A percentile compares a stretch with the other conserved stretches of the same genome.
Evolutionary conservation across 2,797 vertebrate genomes (phyloP).

Genomic region (Streptopelia turtur): DNA sequence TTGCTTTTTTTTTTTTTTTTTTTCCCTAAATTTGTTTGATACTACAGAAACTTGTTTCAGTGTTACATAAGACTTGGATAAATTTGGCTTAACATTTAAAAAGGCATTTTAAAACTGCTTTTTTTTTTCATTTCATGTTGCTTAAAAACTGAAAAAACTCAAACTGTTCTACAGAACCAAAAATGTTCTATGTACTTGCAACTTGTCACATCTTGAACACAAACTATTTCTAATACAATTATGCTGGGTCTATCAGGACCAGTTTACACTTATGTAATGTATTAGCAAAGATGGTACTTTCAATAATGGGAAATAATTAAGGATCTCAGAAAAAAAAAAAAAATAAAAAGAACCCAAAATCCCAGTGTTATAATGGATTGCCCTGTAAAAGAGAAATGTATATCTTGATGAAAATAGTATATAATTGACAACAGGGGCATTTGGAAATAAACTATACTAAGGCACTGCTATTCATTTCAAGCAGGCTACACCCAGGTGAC

Average conservation of each 20-base stretch:
- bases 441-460: neutral
- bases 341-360: neutral
- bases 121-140: neutral
- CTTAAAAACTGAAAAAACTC: neutral
- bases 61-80: neutral
- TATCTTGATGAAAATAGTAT: neutral
- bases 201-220: neutral
- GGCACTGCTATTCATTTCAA: neutral
- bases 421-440: neutral
- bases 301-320: neutral
- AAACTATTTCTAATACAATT: neutral
- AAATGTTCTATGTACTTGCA: neutral
- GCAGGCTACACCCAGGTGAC: neutral
- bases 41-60: neutral
- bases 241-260: neutral
- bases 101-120: accelerated
- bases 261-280: neutral
- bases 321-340: neutral
- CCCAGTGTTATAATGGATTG: neutral
- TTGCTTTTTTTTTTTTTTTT: neutral
- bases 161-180: neutral
- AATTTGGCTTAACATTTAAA: neutral
- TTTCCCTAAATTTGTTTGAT: neutral
- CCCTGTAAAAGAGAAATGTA: neutral
- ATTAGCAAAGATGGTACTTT: neutral